phyloP scores from a whole-genome alignment of 2,797 vertebrate species.

The Trichosurus vulpecula region DNA sequence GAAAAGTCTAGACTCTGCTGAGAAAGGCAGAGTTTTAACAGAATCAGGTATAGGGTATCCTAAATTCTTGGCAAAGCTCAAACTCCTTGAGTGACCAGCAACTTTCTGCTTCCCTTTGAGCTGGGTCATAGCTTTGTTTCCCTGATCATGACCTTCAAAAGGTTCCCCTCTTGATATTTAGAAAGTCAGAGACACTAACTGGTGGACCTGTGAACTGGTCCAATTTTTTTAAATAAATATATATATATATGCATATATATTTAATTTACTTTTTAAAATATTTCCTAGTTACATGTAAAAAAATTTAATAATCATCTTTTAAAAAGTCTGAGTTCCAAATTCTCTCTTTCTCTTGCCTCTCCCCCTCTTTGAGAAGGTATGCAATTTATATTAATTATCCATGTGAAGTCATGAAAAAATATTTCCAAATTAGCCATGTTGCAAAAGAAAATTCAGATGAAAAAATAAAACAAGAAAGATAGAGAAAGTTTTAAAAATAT shows the following conservation, averaged over 20 bases:
- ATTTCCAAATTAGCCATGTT: not conserved
- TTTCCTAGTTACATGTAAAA: not conserved
- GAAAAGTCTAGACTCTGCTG: not conserved
- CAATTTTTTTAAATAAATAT: not conserved
- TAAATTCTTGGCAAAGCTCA: conserved; percentile 12
- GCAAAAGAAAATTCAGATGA: not conserved
- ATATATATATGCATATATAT: too few species aligned
- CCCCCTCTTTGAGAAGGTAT: not conserved
- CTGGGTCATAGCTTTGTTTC: conserved; percentile 12
- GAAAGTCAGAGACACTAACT: not conserved
- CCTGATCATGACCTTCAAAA: not conserved
- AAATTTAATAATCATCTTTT: not conserved
- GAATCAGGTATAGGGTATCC: conserved; percentile 15
- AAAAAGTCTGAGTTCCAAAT: not conserved
- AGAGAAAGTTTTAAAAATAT: not conserved
- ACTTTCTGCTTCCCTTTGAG: conserved; percentile 15
- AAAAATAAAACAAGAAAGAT: not conserved
- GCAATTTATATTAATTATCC: not conserved
- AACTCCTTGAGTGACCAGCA: not conserved
- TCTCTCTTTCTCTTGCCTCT: not conserved
- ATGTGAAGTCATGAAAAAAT: not conserved
- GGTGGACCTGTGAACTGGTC: not conserved
- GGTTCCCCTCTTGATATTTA: conserved; percentile 15
- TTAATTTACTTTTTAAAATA: not conserved
- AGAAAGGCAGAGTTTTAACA: conserved; percentile 37